A percentile compares a stretch with the other conserved stretches of the same genome.
Evolutionary conservation across 2,113 vertebrate genomes (phyloP).

Genomic region (Plestiodon gilberti): DNA sequence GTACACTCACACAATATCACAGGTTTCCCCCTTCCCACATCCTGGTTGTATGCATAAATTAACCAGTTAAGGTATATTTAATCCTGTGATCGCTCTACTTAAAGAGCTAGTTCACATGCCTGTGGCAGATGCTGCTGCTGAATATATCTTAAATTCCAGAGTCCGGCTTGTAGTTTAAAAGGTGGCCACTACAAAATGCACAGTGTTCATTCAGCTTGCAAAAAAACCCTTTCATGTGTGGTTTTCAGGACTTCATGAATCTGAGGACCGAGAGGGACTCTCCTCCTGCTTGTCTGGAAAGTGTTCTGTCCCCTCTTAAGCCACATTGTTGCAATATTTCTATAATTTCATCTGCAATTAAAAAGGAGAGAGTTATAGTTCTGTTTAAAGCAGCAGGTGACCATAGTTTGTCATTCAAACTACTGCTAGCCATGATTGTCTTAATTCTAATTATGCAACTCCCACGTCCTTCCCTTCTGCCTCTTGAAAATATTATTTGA

Average conservation of each 20-base stretch:
- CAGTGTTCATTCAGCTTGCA: neutral
- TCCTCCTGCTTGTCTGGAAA: slow-evolving; percentile 84
- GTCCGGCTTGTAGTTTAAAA: neutral
- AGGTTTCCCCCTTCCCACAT: neutral
- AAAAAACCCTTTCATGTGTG: neutral
- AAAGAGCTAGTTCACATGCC: neutral
- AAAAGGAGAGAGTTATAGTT: slow-evolving; percentile 41
- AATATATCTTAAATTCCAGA: neutral
- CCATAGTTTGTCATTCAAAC: neutral
- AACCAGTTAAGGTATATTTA: neutral
- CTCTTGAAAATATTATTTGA: neutral
- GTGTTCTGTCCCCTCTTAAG: slow-evolving; percentile 75
- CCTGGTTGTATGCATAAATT: neutral
- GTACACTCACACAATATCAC: neutral
- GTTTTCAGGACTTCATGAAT: slow-evolving; percentile 68
- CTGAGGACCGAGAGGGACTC: slow-evolving; percentile 86
- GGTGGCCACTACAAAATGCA: too few relatives aligned
- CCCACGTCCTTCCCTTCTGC: neutral
- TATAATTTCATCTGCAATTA: slow-evolving; percentile 87
- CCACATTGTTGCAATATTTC: slow-evolving; percentile 74
- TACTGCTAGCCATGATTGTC: neutral
- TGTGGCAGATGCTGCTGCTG: neutral
- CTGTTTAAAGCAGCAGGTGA: neutral
- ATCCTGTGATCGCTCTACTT: neutral
- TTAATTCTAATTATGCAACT: neutral